Conservation (phyloP, 2,797 vertebrate species). For the Pampus argenteus region DNA sequence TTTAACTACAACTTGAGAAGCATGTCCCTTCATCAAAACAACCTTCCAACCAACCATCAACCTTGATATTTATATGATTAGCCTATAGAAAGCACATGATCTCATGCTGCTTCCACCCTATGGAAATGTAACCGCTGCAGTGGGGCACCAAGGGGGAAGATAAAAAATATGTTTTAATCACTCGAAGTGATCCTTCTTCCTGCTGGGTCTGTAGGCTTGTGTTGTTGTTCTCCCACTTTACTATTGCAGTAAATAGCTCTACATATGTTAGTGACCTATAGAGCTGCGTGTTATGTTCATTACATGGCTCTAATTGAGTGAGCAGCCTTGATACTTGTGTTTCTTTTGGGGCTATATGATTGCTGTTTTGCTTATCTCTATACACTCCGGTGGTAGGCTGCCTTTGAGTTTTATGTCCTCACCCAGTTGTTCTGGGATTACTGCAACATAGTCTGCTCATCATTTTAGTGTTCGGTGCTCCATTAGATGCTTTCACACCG, state of each 20-base stretch:
- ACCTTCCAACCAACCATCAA: too few relatives aligned
- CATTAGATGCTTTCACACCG: slow-evolving; percentile 15
- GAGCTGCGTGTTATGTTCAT: slow-evolving; percentile 38
- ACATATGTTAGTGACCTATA: slow-evolving; percentile 46
- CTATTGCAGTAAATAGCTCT: slow-evolving; percentile 52
- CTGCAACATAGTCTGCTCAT: slow-evolving; percentile 44
- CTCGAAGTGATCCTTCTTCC: slow-evolving; percentile 28
- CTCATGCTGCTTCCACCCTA: slow-evolving; percentile 13
- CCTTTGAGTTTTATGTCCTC: slow-evolving; percentile 21
- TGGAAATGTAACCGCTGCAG: slow-evolving; percentile 20
- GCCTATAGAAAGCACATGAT: slow-evolving; percentile 33
- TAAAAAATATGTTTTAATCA: slow-evolving; percentile 52
- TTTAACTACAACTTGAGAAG: not conserved
- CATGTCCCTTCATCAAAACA: slow-evolving; percentile 12
- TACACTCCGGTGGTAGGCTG: slow-evolving; percentile 6
- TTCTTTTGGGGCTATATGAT: slow-evolving; percentile 34
- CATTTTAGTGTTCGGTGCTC: slow-evolving; percentile 26
- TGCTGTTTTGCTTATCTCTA: slow-evolving; percentile 34
- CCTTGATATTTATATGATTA: slow-evolving; percentile 38
- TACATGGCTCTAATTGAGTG: slow-evolving; percentile 65
- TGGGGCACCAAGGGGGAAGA: slow-evolving; percentile 33
- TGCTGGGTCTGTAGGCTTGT: slow-evolving; percentile 2
- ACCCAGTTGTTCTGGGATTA: slow-evolving; percentile 41
- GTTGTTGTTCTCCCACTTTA: slow-evolving; percentile 28
- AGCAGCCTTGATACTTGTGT: slow-evolving; percentile 25